A percentile compares a stretch with the other conserved stretches of the same genome.
Evolutionary conservation across 2,113 vertebrate genomes (phyloP).

Genomic region (Sphaerodactylus townsendi): DNA sequence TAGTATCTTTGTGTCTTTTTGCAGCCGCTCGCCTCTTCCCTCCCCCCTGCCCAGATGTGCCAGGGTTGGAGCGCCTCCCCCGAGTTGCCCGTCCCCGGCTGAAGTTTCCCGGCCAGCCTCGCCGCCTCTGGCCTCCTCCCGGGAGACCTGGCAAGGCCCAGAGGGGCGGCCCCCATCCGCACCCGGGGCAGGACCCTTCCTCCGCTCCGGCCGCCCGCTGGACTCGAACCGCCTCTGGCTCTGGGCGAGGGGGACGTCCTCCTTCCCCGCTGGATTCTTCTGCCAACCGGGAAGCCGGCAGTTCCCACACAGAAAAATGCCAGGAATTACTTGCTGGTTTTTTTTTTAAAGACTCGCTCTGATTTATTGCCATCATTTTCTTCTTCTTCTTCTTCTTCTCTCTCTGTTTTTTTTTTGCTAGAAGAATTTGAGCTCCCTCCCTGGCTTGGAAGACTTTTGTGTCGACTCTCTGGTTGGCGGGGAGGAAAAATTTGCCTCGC

Average conservation of each 20-base stretch:
- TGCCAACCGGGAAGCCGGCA: too few species aligned
- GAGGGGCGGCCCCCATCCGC: neutral
- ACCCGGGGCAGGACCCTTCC: neutral
- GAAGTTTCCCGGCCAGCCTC: too few species aligned
- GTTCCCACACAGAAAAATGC: neutral
- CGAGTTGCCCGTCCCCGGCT: neutral
- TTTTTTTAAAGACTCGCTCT: too few species aligned
- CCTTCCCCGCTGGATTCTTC: neutral
- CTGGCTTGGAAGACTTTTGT: neutral
- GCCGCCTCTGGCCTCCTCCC: too few species aligned
- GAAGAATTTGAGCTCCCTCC: neutral
- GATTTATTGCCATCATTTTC: neutral
- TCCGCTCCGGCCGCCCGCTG: neutral
- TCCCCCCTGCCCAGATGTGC: too few species aligned
- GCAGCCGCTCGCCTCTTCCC: too few species aligned
- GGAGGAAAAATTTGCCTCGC: neutral
- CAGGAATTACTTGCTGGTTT: too few species aligned
- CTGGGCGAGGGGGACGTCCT: neutral
- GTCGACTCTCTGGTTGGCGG: fast-evolving
- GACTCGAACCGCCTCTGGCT: neutral
- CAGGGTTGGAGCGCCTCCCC: neutral
- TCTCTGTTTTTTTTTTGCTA: neutral
- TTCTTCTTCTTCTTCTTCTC: neutral
- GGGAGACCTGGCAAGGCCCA: neutral
- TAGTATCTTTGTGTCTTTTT: neutral